Conservation (phyloP, 2,888 invertebrate genomes). For the Eremobia ochroleuca region DNA sequence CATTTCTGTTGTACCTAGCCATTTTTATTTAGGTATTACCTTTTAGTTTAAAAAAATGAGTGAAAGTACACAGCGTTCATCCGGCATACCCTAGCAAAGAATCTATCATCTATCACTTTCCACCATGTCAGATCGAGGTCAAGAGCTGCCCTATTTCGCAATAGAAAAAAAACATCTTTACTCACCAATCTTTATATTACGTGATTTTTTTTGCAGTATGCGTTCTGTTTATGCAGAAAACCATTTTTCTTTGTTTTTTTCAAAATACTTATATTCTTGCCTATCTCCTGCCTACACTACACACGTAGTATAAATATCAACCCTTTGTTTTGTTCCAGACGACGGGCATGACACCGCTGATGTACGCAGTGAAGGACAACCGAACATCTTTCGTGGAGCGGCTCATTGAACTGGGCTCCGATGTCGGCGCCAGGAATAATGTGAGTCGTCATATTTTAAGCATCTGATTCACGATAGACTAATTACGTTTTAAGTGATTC, state of each 20-base stretch:
- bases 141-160: not conserved
- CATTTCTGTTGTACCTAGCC: not conserved
- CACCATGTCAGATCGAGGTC: not conserved
- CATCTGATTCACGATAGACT: not conserved
- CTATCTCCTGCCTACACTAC: not conserved
- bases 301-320: not conserved
- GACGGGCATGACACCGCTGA: constrained; percentile 98
- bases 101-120: not conserved
- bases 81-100: not conserved
- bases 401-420: constrained; percentile 97
- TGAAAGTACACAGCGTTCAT: not conserved
- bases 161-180: not conserved
- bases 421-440: constrained; percentile 97
- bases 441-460: constrained; percentile 91
- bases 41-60: not conserved
- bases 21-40: not conserved
- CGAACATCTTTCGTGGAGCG: constrained; percentile 97
- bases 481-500: not conserved
- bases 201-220: too few relatives aligned
- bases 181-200: not conserved
- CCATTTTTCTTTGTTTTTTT: not conserved
- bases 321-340: constrained; percentile 92
- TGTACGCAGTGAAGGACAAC: constrained; percentile 99
- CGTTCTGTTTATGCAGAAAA: too few relatives aligned
- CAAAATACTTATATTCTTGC: not conserved